Percentiles rank a stretch among this genome's conserved stretches.
Evolutionary conservation across 2,113 vertebrate genomes (phyloP).

Genomic region (Galbula dea): DNA sequence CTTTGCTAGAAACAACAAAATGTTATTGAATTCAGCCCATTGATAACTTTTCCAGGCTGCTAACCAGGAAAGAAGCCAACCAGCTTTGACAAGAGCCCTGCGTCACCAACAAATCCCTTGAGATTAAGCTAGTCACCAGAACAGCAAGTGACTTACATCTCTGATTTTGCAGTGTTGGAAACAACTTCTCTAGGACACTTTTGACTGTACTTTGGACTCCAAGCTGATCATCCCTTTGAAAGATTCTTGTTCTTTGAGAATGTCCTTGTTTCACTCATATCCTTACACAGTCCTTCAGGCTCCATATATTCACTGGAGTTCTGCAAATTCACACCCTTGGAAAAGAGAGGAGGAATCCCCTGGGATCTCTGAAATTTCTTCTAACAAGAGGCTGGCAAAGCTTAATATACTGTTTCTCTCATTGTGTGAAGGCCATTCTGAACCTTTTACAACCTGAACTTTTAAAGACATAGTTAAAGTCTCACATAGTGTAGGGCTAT

Average conservation of each 20-base stretch:
- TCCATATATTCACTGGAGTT: background rate
- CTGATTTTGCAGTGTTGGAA: background rate
- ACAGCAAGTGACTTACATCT: background rate
- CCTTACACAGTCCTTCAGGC: background rate
- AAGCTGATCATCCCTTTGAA: background rate
- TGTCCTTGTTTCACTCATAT: background rate
- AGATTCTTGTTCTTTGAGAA: background rate
- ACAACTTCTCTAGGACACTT: background rate
- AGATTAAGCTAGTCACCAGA: background rate
- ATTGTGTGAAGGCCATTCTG: background rate
- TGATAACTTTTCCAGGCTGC: background rate
- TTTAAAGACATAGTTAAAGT: background rate
- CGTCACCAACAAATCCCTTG: background rate
- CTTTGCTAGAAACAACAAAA: background rate
- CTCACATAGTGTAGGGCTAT: too few relatives aligned
- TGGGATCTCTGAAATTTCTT: background rate
- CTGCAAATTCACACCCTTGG: background rate
- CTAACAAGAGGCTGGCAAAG: background rate
- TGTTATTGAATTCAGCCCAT: background rate
- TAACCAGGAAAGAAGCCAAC: background rate
- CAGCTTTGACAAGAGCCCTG: background rate
- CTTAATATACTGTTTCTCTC: fast-evolving
- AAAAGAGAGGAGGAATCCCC: background rate
- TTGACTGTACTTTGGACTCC: background rate
- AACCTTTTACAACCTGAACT: background rate